Evolutionary conservation across 2,797 vertebrate genomes (phyloP).

Genomic region (Masticophis lateralis): DNA sequence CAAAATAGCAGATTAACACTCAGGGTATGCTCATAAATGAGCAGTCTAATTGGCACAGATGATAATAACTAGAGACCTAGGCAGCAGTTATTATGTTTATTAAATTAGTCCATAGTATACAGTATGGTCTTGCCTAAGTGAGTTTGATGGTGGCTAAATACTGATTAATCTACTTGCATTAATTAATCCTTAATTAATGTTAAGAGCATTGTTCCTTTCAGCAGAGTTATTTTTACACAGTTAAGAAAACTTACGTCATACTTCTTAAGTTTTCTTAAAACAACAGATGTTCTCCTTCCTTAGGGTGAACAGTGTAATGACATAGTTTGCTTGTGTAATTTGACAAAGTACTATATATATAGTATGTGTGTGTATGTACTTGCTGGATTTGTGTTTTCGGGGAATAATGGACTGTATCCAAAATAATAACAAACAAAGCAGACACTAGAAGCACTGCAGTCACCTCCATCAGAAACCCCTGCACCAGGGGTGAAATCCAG

Average conservation of each 20-base stretch:
- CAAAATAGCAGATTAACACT: neutral
- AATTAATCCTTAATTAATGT: neutral
- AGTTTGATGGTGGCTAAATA: neutral
- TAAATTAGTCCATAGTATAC: neutral
- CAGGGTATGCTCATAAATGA: neutral
- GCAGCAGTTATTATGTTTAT: neutral
- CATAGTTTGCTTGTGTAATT: neutral
- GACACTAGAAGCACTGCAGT: neutral
- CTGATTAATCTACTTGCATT: neutral
- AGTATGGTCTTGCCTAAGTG: neutral
- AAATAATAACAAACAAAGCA: neutral
- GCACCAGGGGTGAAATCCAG: neutral
- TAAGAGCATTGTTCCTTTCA: neutral
- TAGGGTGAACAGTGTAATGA: constrained; percentile 3
- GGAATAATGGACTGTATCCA: neutral
- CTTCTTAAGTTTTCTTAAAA: neutral
- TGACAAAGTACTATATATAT: constrained; percentile 1
- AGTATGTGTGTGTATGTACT: neutral
- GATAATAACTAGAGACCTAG: neutral
- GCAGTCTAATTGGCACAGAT: neutral
- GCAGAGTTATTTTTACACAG: neutral
- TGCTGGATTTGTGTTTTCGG: neutral
- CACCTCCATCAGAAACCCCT: neutral
- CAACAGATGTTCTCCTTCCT: neutral
- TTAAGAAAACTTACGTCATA: accelerated